Evolutionary conservation across 2,888 invertebrate species (phyloP).

Genomic region (Sinodicranocentrus sp.): DNA sequence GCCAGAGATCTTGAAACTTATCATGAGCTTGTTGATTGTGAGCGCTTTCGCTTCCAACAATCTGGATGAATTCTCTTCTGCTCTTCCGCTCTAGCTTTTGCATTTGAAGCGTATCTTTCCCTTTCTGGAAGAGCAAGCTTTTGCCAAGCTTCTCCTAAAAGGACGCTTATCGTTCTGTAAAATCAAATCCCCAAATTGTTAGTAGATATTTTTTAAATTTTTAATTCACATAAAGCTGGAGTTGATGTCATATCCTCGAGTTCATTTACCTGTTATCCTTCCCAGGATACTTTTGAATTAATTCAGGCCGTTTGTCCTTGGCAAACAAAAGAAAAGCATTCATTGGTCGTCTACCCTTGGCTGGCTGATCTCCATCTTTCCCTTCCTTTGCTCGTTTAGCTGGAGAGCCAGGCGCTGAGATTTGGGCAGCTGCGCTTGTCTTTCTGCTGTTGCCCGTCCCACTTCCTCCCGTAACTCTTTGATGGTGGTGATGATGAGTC

Average conservation of each 20-base stretch:
- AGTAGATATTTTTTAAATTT: not conserved
- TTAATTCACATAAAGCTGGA: no score
- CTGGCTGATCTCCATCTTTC: conserved; percentile 61
- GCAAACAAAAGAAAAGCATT: conserved; percentile 81
- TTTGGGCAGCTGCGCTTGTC: conserved; percentile 61
- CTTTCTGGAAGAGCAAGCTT: conserved; percentile 78
- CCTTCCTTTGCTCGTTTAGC: conserved; percentile 68
- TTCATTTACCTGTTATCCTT: conserved; percentile 80
- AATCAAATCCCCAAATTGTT: conserved; percentile 23
- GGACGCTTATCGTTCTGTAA: conserved; percentile 80
- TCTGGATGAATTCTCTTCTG: conserved; percentile 80
- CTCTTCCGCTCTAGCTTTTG: conserved; percentile 79
- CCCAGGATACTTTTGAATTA: conserved; percentile 80
- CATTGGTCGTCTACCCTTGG: conserved; percentile 79
- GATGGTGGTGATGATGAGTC: conserved; percentile 42
- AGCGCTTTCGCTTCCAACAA: conserved; percentile 81
- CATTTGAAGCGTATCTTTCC: conserved; percentile 79
- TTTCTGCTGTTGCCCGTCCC: conserved; percentile 61
- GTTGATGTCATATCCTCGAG: no score
- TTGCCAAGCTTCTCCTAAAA: conserved; percentile 80
- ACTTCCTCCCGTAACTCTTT: conserved; percentile 38
- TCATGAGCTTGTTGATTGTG: conserved; percentile 77
- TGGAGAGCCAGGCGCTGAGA: conserved; percentile 64
- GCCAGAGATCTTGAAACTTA: conserved; percentile 68
- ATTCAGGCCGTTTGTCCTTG: conserved; percentile 79